Evolutionary conservation across 2,797 vertebrate genomes (phyloP), one percentile per base, ranked within the genome.

Genomic region (Eulemur albifrons): DNA sequence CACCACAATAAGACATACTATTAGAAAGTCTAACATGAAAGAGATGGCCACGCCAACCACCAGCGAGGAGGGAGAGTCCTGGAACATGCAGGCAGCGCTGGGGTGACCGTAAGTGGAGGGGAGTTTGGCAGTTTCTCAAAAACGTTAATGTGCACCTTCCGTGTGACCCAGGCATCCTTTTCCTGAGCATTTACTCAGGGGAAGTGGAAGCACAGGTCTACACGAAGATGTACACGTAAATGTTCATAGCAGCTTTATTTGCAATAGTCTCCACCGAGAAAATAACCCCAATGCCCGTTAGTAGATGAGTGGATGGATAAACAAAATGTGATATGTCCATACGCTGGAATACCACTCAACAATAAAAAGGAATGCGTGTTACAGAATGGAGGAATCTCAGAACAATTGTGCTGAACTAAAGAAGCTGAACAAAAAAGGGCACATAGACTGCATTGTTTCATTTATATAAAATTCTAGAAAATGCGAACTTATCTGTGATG

Each of bases 31-130:
- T 18, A 5, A 2, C 12, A 1, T 1, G 13, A 10, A n/a, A 65
- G 43, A 48, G 52, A 27, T 11, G 25, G 7, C 23, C 2, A 9
- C 0, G 3, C 17, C 23, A 1, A 2, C 50, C 3, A 1, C 4
- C 32, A 54, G 15, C 0, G 4, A 6, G 10, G 14, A 0, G 0
- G 0, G 0, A n/a, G 45, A 70, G 50, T 2, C 5, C 11, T 1
- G 43, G 48, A 7, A 14, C 2, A 1, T 30, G 17, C 52, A 32
- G 0, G 2, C 0, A 1, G 35, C 0, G 1, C 32, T 6, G 23
- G 5, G 3, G 27, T 40, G 48, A 4, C 30, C n/a, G 13, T 20
- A 0, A n/a, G 4, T 15, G 48, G 45, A 63, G 21, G 23, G 32
- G 20, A 48, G 61, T 10, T 14, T 23, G 50, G 20, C 32, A 8